Evolutionary conservation across 2,888 invertebrate species (phyloP).

Genomic region (Ornithoptera alexandrae): DNA sequence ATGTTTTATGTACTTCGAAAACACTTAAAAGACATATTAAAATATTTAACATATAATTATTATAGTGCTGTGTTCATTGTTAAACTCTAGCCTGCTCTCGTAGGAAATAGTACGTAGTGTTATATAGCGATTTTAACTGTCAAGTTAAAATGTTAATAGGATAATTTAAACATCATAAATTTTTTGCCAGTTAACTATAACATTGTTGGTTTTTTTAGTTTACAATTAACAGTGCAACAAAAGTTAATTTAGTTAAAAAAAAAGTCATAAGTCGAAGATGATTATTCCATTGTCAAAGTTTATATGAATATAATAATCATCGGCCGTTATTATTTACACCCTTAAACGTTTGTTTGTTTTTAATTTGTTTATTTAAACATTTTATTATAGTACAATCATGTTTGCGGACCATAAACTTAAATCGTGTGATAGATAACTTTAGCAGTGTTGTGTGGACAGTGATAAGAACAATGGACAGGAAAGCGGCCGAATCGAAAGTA

Average conservation of each 20-base stretch:
- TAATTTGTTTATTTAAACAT: neutral
- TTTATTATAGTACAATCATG: conserved; percentile 26
- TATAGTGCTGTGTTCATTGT: no score
- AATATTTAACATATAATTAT: no score
- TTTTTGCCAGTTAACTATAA: no score
- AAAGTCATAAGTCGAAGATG: neutral
- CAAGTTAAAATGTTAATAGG: no score
- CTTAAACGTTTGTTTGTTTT: no score
- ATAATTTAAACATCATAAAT: no score
- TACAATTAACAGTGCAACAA: no score
- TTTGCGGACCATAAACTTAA: conserved; percentile 14
- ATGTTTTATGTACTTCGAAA: neutral
- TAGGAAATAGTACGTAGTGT: no score
- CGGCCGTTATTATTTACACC: conserved; percentile 1
- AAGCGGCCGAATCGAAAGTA: conserved; percentile 39
- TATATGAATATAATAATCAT: neutral
- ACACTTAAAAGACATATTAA: neutral
- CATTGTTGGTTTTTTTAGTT: no score
- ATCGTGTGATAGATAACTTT: conserved; percentile 31
- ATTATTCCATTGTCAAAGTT: conserved; percentile 20
- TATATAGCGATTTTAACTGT: no score
- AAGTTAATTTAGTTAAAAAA: no score
- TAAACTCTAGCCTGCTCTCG: no score
- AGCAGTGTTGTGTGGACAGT: conserved; percentile 30
- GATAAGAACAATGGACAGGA: conserved; percentile 45